Evolutionary conservation across 2,888 invertebrate species (phyloP).

Genomic region (Drosophila atripex): DNA sequence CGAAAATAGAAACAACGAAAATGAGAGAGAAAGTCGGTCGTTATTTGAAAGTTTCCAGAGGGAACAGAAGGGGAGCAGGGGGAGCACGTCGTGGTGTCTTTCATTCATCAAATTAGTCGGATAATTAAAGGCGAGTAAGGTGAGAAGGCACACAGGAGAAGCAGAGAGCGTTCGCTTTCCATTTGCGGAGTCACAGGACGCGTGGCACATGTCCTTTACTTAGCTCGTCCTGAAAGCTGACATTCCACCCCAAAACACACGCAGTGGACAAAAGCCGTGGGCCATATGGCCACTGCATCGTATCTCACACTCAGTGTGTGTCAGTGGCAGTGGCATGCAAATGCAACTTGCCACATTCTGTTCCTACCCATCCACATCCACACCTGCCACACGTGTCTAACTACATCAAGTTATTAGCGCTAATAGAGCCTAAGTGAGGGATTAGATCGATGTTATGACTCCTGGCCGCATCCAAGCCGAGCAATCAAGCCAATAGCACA

Average conservation of each 20-base stretch:
- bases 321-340: conserved; percentile 21
- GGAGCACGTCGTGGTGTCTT: background rate
- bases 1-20: background rate
- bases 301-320: background rate
- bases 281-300: background rate
- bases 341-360: conserved; percentile 3
- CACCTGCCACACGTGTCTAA: conserved; percentile 52
- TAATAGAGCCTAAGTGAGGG: conserved; percentile 68
- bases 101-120: conserved; percentile 32
- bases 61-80: too few relatives aligned
- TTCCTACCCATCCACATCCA: background rate
- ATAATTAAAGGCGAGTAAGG: conserved; percentile 25
- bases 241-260: conserved; percentile 4
- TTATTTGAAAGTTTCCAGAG: background rate
- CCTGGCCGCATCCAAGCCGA: conserved; percentile 32
- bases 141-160: conserved; percentile 11
- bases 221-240: conserved; percentile 2
- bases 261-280: conserved; percentile 25
- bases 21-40: background rate
- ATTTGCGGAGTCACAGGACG: conserved; percentile 7
- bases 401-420: conserved; percentile 66
- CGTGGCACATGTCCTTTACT: conserved; percentile 5
- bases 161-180: background rate
- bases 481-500: conserved; percentile 41
- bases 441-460: conserved; percentile 68